Percentiles rank a stretch among this genome's conserved stretches.
phyloP scores from a whole-genome alignment of 1,140 invertebrate species.

The Sipha flava region DNA sequence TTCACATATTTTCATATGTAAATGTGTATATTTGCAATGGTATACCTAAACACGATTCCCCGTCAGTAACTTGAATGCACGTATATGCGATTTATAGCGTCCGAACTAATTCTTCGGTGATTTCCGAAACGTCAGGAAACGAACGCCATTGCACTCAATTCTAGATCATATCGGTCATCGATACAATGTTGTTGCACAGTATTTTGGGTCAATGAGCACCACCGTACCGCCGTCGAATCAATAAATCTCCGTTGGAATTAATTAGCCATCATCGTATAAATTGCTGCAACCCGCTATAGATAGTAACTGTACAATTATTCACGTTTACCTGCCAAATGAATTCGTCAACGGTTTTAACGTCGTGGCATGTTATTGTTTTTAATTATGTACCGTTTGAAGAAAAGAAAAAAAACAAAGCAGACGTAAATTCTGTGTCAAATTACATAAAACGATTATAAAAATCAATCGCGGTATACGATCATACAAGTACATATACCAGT shows the following conservation, averaged over 20 bases:
- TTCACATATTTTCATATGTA: no score
- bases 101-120: not conserved
- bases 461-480: not conserved
- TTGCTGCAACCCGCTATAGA: not conserved
- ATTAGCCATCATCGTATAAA: not conserved
- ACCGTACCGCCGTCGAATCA: no score
- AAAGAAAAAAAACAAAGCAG: not conserved
- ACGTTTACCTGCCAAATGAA: not conserved
- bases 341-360: not conserved
- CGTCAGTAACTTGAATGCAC: no score
- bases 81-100: no score
- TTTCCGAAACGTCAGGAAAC: not conserved
- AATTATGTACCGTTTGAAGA: not conserved
- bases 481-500: no score
- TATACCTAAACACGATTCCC: no score
- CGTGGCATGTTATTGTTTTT: no score
- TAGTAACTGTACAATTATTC: conserved; percentile 5
- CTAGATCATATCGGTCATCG: not conserved
- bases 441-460: no score
- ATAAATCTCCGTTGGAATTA: not conserved
- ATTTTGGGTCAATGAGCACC: not conserved
- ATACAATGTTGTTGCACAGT: not conserved
- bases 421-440: not conserved
- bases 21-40: no score
- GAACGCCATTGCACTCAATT: no score